A percentile compares a stretch with the other conserved stretches of the same genome.
Conservation (phyloP, 2,113 vertebrate genomes). For the Cnemophilus loriae region DNA sequence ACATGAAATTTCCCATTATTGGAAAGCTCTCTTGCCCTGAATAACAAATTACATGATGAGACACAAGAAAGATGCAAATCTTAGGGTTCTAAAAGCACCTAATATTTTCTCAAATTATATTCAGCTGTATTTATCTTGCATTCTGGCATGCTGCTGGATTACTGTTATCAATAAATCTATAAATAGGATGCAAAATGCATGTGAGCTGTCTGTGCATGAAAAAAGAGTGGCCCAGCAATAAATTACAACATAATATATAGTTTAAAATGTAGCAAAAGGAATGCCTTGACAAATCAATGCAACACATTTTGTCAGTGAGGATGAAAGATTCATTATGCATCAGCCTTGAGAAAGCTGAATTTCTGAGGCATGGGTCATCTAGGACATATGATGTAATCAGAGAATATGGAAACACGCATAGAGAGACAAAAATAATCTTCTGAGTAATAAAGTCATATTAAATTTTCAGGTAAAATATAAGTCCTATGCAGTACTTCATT, state of each 20-base stretch:
- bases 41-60: background rate
- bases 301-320: background rate
- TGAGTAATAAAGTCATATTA: background rate
- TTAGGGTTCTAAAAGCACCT: conserved; percentile 30
- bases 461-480: background rate
- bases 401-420: background rate
- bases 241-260: conserved; percentile 27
- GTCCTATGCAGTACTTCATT: background rate
- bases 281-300: conserved; percentile 1
- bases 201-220: background rate
- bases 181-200: conserved; percentile 17
- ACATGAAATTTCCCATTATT: background rate
- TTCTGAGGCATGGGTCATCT: background rate
- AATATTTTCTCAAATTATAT: conserved; percentile 23
- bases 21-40: background rate
- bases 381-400: conserved; percentile 1
- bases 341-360: background rate
- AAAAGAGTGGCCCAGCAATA: background rate
- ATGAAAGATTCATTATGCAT: conserved; percentile 13
- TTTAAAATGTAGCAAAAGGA: conserved; percentile 6
- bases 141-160: background rate
- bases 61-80: background rate
- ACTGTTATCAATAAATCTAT: background rate
- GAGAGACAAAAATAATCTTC: background rate
- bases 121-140: background rate